These are phyloP conservation scores for Fopius arisanus DNA, from an alignment of 1,140 invertebrate species.

Conservation along the genomic window DNA sequence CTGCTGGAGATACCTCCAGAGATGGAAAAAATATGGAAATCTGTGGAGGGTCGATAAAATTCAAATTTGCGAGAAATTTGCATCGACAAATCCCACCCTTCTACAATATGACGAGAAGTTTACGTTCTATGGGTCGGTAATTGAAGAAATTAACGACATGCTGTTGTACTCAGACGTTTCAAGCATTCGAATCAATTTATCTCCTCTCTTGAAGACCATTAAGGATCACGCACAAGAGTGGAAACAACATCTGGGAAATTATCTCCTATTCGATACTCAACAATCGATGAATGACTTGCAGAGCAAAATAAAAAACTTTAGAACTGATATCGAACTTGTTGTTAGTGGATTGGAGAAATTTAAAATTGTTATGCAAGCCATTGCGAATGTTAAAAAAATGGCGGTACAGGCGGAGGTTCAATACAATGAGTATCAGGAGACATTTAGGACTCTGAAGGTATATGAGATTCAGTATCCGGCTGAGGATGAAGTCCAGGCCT, in stretches of 20 bases:
- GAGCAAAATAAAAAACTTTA: constrained; percentile 68
- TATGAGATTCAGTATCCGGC: constrained; percentile 54
- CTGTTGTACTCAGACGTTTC: constrained; percentile 69
- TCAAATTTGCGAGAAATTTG: constrained; percentile 77
- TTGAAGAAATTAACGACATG: constrained; percentile 73
- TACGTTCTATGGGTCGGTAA: constrained; percentile 80
- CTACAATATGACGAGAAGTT: constrained; percentile 84
- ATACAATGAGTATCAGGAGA: constrained; percentile 69
- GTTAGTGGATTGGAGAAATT: constrained; percentile 82
- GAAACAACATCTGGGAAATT: constrained; percentile 73
- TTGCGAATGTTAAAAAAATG: constrained; percentile 76
- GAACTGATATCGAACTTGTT: constrained; percentile 71
- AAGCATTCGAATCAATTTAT: constrained; percentile 74
- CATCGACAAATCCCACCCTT: constrained; percentile 74
- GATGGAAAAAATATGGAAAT: constrained; percentile 80
- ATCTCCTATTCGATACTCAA: constrained; percentile 68
- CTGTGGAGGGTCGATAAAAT: constrained; percentile 86
- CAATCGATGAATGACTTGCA: constrained; percentile 72
- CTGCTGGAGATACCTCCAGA: constrained; percentile 73
- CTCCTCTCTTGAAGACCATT: constrained; percentile 71
- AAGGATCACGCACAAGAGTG: constrained; percentile 74
- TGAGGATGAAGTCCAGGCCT: constrained; percentile 68
- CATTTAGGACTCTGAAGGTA: constrained; percentile 49
- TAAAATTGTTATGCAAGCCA: constrained; percentile 84
- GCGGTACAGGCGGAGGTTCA: constrained; percentile 79